Evolutionary conservation across 2,888 invertebrate species (phyloP), one percentile per base, ranked within the genome.

Genomic region (Eueremaeus valkanovi): DNA sequence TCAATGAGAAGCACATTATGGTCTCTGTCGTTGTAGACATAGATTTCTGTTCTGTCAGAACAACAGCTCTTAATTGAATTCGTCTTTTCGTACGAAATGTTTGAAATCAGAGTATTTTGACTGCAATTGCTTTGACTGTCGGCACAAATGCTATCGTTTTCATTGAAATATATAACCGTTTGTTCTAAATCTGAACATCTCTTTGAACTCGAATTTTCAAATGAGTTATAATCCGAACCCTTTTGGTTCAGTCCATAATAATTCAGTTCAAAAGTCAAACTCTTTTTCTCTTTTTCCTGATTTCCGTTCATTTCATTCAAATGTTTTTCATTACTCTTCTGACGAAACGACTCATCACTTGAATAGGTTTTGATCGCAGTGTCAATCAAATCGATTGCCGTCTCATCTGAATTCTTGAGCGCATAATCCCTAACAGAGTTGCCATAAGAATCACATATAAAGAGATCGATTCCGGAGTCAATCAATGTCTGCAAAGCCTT

Each of bases 361-460:
- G 24, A 31, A 31, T 63, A 74, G 3, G 3, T 68, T 9, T 33
- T 6, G 49, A 74, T 13, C 3, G 33, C 74, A 8, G 5, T 2
- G 24, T 78, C 68, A 31, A 79, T 33, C 3, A 79, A 8, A 45
- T 78, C 63, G 58, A 66, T 66, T 33, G 75, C 61, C 66, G 77
- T 76, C 63, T 76, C 51, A 13, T 76, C 73, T 36, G 76, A 45
- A 33, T 74, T 68, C 36, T 79, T 73, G 31, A 58, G 49, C 27
- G 79, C 78, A 45, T 78, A 75, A 51, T 77, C 77, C 58, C 77
- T 76, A 11, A 76, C 74, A 72, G 77, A 76, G 72, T 78, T 73
- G 24, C 76, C 76, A 75, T 77, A 77, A 73, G 73, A 73, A 70
- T 79, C 79, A 33, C 70, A 63, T 9, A 78, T 33, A 76, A 78